Evolutionary conservation across 2,888 invertebrate species (phyloP).

Genomic region (Cephus pulcher): DNA sequence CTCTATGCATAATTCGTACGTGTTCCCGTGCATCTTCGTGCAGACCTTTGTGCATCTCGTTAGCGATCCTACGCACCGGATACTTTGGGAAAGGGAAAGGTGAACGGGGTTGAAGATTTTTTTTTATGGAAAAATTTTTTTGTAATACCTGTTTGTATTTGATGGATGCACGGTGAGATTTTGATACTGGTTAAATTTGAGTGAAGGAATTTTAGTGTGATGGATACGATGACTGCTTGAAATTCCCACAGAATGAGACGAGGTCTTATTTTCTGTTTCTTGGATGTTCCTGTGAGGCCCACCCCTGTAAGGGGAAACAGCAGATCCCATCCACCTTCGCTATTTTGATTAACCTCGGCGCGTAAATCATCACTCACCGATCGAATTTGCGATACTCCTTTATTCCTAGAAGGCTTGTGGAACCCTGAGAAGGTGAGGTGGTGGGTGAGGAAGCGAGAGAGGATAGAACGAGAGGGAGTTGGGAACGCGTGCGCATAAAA

Average conservation of each 20-base stretch:
- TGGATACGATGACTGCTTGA: neutral
- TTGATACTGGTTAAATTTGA: neutral
- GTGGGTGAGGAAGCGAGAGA: neutral
- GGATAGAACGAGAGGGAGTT: neutral
- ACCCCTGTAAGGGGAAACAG: neutral
- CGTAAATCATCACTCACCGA: constrained; percentile 53
- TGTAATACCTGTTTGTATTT: neutral
- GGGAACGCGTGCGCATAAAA: constrained; percentile 1
- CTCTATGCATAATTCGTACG: neutral
- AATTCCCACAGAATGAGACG: neutral
- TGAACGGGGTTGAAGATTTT: neutral
- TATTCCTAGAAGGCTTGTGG: constrained; percentile 50
- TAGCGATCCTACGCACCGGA: neutral
- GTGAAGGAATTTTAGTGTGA: neutral
- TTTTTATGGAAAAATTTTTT: constrained; percentile 6
- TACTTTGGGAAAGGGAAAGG: neutral
- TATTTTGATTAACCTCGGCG: constrained; percentile 1
- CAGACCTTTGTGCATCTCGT: neutral
- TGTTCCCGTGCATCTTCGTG: neutral
- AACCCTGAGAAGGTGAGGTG: constrained; percentile 16
- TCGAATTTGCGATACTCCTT: constrained; percentile 49
- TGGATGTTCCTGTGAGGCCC: neutral
- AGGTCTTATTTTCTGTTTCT: neutral
- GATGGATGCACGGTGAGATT: neutral
- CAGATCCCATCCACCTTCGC: neutral